A percentile compares a stretch with the other conserved stretches of the same genome.
These are phyloP conservation scores for Hozukius guyotensis DNA, from an alignment of 2,797 vertebrate species.

Conservation along the genomic window DNA sequence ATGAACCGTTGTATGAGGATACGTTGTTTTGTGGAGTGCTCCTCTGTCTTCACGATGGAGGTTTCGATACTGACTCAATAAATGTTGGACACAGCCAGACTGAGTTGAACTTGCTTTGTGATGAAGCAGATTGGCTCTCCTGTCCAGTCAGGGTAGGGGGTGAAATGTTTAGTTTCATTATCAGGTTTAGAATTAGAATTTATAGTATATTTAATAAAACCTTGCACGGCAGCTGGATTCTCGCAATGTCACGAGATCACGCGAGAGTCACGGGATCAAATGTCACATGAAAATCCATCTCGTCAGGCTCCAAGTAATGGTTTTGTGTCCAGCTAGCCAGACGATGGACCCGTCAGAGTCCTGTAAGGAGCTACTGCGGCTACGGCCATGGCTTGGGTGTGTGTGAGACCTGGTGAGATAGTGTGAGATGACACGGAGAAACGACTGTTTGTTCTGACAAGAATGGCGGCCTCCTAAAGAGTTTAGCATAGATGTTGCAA, in stretches of 20 bases:
- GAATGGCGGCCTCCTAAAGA: accelerated
- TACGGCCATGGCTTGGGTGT: accelerated
- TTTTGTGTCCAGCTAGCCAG: too few relatives aligned
- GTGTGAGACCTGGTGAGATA: accelerated
- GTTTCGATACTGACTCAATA: background rate
- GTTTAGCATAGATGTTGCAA: too few relatives aligned
- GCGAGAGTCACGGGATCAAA: too few relatives aligned
- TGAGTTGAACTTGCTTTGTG: background rate
- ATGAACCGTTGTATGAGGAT: accelerated
- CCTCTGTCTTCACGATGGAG: background rate
- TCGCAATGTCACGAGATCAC: too few relatives aligned
- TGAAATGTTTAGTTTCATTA: background rate
- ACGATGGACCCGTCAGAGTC: too few relatives aligned
- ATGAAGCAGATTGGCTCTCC: background rate
- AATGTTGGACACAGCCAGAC: background rate
- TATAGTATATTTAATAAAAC: too few relatives aligned
- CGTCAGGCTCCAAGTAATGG: too few relatives aligned
- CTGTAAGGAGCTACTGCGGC: too few relatives aligned
- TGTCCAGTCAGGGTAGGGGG: background rate
- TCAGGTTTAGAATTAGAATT: background rate
- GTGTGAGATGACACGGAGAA: too few relatives aligned
- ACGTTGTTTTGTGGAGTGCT: accelerated
- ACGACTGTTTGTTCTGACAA: too few relatives aligned
- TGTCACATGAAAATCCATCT: too few relatives aligned
- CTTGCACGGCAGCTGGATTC: too few relatives aligned